These are phyloP conservation scores for Drosophila kanapiae DNA, from an alignment of 1,140 invertebrate genomes.

Conservation along the genomic window DNA sequence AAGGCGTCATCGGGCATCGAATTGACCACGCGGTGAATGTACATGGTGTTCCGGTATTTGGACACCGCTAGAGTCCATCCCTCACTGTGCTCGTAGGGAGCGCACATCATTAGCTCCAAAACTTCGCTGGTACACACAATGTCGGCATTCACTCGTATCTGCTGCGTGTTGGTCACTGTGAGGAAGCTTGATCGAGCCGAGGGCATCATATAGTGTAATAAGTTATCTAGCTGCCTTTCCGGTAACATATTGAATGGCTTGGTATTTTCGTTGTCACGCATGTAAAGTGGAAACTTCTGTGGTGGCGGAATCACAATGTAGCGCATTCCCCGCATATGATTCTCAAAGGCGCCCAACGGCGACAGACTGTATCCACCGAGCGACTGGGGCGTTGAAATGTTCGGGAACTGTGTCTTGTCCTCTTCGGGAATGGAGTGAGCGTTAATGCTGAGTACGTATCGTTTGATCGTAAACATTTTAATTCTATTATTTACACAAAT, in stretches of 20 bases:
- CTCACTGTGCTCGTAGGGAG: slow-evolving; percentile 49
- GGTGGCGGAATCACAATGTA: slow-evolving; percentile 17
- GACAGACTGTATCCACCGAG: slow-evolving; percentile 53
- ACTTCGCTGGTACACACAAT: slow-evolving; percentile 55
- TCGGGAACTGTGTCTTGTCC: slow-evolving; percentile 30
- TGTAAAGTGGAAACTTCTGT: slow-evolving; percentile 15
- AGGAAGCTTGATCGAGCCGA: background rate
- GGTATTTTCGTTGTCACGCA: background rate
- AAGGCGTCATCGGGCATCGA: background rate
- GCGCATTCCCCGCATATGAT: background rate
- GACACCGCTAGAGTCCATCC: slow-evolving; percentile 50
- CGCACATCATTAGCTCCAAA: slow-evolving; percentile 50
- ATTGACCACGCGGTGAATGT: slow-evolving; percentile 36
- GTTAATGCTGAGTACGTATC: slow-evolving; percentile 14
- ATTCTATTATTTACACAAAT: background rate
- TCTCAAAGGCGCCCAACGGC: slow-evolving; percentile 32
- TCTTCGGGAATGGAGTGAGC: background rate
- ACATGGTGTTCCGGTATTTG: slow-evolving; percentile 53
- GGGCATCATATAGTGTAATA: slow-evolving; percentile 35
- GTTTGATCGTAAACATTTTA: background rate
- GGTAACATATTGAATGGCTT: background rate
- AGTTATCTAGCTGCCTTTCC: slow-evolving; percentile 38
- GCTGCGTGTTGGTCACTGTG: background rate
- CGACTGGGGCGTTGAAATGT: slow-evolving; percentile 1
- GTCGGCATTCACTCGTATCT: slow-evolving; percentile 18